These are phyloP conservation scores for Hycleus cichorii DNA, from an alignment of 1,140 invertebrate genomes.

Conservation along the genomic window DNA sequence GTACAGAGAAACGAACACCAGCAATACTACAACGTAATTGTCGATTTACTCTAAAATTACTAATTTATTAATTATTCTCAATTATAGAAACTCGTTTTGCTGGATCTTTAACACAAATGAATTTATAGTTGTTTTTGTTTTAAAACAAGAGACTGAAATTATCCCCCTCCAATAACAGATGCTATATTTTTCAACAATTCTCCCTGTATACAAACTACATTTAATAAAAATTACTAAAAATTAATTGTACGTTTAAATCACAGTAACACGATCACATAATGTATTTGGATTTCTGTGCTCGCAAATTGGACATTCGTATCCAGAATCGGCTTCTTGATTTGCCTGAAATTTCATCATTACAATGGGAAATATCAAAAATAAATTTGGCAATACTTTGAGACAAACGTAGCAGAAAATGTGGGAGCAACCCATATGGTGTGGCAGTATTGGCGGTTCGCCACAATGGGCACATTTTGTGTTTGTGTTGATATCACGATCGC, in stretches of 20 bases:
- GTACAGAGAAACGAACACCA: constrained; percentile 32
- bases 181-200: too few species aligned
- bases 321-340: constrained; percentile 39
- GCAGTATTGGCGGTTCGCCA: constrained; percentile 48
- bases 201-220: neutral
- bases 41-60: constrained; percentile 4
- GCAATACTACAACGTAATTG: constrained; percentile 37
- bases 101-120: constrained; percentile 24
- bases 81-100: constrained; percentile 33
- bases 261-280: constrained; percentile 31
- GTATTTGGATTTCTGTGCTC: constrained; percentile 31
- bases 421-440: constrained; percentile 54
- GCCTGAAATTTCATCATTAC: constrained; percentile 29
- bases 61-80: constrained; percentile 19
- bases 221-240: neutral
- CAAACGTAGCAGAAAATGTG: constrained; percentile 61
- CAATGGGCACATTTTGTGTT: constrained; percentile 50
- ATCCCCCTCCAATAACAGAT: neutral
- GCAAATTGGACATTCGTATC: constrained; percentile 40
- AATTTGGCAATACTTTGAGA: constrained; percentile 41
- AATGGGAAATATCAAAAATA: neutral
- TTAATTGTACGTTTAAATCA: neutral
- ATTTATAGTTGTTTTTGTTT: too few species aligned
- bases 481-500: constrained; percentile 36
- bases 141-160: neutral